Evolutionary conservation across 2,113 vertebrate genomes (phyloP), one percentile per base, ranked within the genome.

Genomic region (Pteruthius melanotis): DNA sequence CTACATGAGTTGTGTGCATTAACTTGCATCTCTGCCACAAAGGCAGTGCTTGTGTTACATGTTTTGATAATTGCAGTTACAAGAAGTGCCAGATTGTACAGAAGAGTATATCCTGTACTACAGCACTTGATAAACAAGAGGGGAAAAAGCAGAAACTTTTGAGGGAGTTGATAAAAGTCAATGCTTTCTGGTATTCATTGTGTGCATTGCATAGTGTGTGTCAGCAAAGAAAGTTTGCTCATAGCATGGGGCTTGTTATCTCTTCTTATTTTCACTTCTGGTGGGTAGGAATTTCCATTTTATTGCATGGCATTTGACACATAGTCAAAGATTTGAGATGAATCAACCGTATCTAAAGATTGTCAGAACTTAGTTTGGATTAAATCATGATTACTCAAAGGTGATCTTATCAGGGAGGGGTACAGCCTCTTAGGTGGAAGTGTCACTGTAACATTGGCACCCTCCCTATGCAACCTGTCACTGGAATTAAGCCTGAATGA

Each of bases 1-100:
- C 68, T 83, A 17, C 68, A n/a, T 89, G 92, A 86, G 26, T 88
- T 93, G 47, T 60, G 35, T 71, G 44, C 40, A 47, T 92, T 92
- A 83, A 60, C 85, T 96, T 56, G 22, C 28, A 7, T 83, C 31
- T 77, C 75, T 94, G 60, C 52, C 52, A 93, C 70, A 91, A 86
- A 83, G 39, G 18, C 0, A 0, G 19, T 54, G 19, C 15, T 92
- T 78, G 47, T 78, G 68, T 77, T 92, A 17, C 30, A 10, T 39
- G 33, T 77, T 64, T 61, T 74, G 42, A 24, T 90, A 87, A 92
- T 28, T 54, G 26, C 52, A 64, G 39, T 89, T 78, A 68, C 28
- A 65, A 61, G 69, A 70, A 31, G 37, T 80, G 75, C 40, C 45
- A 42, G 53, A 49, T 71, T 78, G 6, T 63, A 33, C 6, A 40